These are phyloP conservation scores for Anthopleura sola DNA, from an alignment of 64 coral and sea anemone genomes.

Conservation along the genomic window DNA sequence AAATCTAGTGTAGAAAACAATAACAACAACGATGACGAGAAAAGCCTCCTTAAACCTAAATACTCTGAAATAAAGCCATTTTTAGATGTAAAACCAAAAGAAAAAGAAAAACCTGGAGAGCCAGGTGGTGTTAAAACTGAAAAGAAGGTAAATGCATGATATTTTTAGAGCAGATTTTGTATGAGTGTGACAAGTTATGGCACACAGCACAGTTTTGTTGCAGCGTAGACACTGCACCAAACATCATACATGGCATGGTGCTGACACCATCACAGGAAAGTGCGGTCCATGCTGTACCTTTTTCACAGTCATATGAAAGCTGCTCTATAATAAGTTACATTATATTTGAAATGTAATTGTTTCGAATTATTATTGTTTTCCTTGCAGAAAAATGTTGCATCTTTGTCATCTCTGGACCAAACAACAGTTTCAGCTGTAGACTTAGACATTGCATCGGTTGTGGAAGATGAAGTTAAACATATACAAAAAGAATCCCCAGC, in stretches of 20 bases:
- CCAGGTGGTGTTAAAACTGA: neutral
- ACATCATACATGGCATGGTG: too few species aligned
- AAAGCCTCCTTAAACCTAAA: slow-evolving; percentile 20
- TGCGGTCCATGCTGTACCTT: too few species aligned
- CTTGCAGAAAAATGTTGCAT: slow-evolving; percentile 43
- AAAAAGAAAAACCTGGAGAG: neutral
- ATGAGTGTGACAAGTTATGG: too few species aligned
- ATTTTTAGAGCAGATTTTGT: too few species aligned
- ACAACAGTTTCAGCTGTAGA: slow-evolving; percentile 81
- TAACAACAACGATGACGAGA: slow-evolving; percentile 12
- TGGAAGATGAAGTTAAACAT: slow-evolving; percentile 67
- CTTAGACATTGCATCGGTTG: slow-evolving; percentile 77
- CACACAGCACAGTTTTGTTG: too few species aligned
- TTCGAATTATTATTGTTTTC: neutral
- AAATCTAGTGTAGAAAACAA: slow-evolving; percentile 27
- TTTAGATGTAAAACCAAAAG: slow-evolving; percentile 9
- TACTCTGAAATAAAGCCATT: neutral
- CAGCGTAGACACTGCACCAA: too few species aligned
- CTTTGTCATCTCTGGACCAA: slow-evolving; percentile 86
- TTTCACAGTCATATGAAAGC: too few species aligned
- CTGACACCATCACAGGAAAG: too few species aligned
- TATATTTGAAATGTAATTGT: neutral
- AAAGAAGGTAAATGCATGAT: neutral
- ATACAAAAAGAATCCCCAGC: neutral
- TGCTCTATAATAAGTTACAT: too few species aligned